phyloP scores from a whole-genome alignment of 2,888 invertebrate genomes.

The Tuberolachnus salignus region DNA sequence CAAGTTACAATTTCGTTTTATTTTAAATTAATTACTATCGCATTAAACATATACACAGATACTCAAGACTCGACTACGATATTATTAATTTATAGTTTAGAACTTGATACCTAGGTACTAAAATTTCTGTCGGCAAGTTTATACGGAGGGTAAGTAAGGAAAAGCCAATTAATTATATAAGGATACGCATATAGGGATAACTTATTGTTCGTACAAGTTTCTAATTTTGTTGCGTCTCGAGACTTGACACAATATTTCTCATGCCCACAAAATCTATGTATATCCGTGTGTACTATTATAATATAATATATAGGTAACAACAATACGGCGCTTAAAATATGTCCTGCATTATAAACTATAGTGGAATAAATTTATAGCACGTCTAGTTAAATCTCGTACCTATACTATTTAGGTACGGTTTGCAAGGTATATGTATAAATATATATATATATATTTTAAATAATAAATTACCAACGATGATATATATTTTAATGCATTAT shows the following conservation, averaged over 20 bases:
- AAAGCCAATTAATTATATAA: slow-evolving; percentile 36
- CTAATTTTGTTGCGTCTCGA: slow-evolving; percentile 26
- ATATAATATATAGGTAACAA: background rate
- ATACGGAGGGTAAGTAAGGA: background rate
- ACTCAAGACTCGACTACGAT: background rate
- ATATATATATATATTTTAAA: too few relatives aligned
- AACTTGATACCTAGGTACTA: background rate
- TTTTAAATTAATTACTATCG: too few relatives aligned
- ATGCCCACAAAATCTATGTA: slow-evolving; percentile 7
- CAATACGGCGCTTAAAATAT: slow-evolving; percentile 9
- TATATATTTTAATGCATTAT: too few relatives aligned
- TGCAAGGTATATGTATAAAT: too few relatives aligned
- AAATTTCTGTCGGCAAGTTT: background rate
- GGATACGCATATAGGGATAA: background rate
- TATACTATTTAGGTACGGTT: too few relatives aligned
- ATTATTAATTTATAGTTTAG: background rate
- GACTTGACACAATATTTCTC: slow-evolving; percentile 9
- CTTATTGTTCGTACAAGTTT: slow-evolving; percentile 31
- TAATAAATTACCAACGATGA: too few relatives aligned
- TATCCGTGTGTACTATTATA: background rate
- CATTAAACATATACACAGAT: background rate
- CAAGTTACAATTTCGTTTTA: too few relatives aligned
- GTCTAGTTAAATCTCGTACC: too few relatives aligned
- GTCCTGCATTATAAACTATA: background rate
- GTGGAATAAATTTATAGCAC: background rate